phyloP scores from a whole-genome alignment of 1,140 invertebrate species.

The Vollenhovia emeryi region DNA sequence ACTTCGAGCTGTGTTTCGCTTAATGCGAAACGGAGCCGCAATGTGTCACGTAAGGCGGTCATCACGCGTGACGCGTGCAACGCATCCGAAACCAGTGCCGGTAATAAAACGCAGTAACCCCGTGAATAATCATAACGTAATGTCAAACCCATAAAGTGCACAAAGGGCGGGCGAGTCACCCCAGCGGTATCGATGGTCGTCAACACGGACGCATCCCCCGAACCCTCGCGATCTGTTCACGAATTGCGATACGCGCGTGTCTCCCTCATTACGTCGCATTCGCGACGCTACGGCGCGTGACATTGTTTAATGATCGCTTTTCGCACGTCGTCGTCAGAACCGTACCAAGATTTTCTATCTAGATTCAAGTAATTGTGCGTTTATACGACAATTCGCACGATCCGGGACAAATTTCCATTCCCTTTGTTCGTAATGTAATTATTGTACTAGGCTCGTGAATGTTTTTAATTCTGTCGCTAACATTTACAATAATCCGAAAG shows the following conservation, averaged over 20 bases:
- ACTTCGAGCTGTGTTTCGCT: conserved; percentile 9
- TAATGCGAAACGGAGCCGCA: conserved; percentile 29
- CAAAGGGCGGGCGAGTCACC: conserved; percentile 74
- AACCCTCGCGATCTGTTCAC: conserved; percentile 66
- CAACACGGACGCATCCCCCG: conserved; percentile 3
- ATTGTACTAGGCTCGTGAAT: background rate
- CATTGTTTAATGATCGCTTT: conserved; percentile 74
- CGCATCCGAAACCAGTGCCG: conserved; percentile 32
- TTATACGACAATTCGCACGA: background rate
- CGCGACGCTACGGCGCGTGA: conserved; percentile 48
- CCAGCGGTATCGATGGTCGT: conserved; percentile 58
- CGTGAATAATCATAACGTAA: conserved; percentile 84
- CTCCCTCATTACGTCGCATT: conserved; percentile 76
- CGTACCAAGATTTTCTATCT: conserved; percentile 7
- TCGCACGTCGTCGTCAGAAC: conserved; percentile 57
- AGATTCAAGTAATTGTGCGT: conserved; percentile 1
- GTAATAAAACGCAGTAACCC: conserved; percentile 83
- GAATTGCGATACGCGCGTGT: conserved; percentile 74
- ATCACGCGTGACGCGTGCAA: conserved; percentile 41
- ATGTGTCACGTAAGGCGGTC: conserved; percentile 29
- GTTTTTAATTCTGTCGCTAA: background rate
- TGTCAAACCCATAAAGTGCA: conserved; percentile 83
- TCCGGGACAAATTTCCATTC: background rate
- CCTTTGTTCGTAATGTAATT: background rate
- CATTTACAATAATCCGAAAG: background rate